These are phyloP conservation scores for Datnioides undecimradiatus DNA, from an alignment of 2,113 vertebrate genomes.

Conservation along the genomic window DNA sequence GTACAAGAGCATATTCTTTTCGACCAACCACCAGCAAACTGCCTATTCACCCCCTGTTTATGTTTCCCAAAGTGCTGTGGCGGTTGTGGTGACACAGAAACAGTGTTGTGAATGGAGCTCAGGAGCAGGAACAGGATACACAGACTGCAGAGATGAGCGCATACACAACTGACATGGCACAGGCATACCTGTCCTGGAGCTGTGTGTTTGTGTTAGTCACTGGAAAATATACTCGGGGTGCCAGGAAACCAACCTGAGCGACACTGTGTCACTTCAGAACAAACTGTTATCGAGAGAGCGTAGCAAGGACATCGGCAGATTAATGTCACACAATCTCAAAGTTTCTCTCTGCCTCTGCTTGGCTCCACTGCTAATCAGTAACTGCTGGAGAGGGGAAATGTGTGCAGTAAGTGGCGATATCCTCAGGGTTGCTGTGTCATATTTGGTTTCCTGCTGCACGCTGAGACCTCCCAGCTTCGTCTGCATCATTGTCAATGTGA, in stretches of 20 bases:
- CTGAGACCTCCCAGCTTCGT: not conserved
- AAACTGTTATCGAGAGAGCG: not conserved
- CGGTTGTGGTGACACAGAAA: conserved; percentile 1
- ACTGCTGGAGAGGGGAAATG: not conserved
- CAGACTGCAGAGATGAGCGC: conserved; percentile 8
- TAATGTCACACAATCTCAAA: conserved; percentile 40
- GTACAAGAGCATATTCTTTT: not conserved
- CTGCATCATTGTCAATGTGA: not conserved
- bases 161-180: conserved; percentile 42
- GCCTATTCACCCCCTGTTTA: conserved; percentile 6
- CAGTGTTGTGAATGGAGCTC: conserved; percentile 7
- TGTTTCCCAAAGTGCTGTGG: conserved; percentile 16
- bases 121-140: conserved; percentile 26
- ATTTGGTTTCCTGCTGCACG: conserved; percentile 18
- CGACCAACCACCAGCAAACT: conserved; percentile 4
- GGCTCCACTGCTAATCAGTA: not conserved
- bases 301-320: conserved; percentile 4
- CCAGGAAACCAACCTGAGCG: not conserved
- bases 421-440: conserved; percentile 16
- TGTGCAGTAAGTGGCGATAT: conserved; percentile 4
- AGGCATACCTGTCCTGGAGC: conserved; percentile 25
- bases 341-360: not conserved
- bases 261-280: not conserved
- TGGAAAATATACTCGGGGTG: not conserved
- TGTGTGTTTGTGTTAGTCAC: conserved; percentile 11